phyloP scores from a whole-genome alignment of 2,888 invertebrate species.

The Tolmerus cingulatus region DNA sequence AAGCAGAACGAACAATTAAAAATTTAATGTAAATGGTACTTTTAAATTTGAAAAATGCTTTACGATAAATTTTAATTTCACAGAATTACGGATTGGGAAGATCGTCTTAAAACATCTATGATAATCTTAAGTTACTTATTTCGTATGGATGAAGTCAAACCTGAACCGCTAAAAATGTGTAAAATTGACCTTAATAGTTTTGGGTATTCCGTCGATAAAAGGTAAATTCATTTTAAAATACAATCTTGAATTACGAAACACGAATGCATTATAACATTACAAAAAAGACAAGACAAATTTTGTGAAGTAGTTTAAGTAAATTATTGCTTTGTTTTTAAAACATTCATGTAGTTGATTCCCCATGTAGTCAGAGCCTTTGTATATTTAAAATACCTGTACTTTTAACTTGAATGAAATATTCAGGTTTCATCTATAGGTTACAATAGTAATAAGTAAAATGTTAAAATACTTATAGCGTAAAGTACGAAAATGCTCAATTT shows the following conservation, averaged over 20 bases:
- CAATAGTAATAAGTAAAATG: background rate
- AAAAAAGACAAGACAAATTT: no score
- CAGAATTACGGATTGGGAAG: conserved; percentile 58
- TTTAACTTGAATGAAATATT: background rate
- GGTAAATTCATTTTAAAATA: conserved; percentile 47
- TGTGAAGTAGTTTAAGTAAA: no score
- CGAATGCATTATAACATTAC: no score
- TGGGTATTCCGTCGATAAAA: conserved; percentile 58
- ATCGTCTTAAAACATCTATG: conserved; percentile 58
- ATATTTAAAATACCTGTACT: background rate
- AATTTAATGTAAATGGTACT: conserved; percentile 55
- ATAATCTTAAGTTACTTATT: conserved; percentile 60
- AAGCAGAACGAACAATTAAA: conserved; percentile 56
- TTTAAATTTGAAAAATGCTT: background rate
- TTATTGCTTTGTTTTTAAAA: background rate
- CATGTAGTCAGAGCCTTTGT: no score
- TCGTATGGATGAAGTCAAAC: conserved; percentile 60
- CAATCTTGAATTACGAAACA: no score
- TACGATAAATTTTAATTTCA: background rate
- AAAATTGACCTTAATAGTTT: conserved; percentile 59
- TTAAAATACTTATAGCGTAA: conserved; percentile 52
- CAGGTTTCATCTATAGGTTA: background rate
- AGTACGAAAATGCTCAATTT: conserved; percentile 59
- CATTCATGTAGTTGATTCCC: background rate
- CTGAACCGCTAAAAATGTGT: conserved; percentile 60